phyloP scores from a whole-genome alignment of 2,888 invertebrate genomes.

The Druceiella hillmani region DNA sequence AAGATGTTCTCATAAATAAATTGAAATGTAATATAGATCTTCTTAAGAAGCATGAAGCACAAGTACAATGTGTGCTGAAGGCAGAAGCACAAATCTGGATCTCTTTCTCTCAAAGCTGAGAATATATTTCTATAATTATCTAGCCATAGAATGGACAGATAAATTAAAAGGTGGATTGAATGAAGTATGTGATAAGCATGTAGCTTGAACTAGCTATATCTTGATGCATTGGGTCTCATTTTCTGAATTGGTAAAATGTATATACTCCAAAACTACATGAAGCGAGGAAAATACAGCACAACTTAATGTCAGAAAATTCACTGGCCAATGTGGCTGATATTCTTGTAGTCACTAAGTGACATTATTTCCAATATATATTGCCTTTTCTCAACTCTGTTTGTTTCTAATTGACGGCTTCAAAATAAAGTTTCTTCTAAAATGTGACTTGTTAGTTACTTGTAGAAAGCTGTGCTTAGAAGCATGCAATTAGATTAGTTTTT shows the following conservation, averaged over 20 bases:
- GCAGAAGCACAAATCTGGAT: constrained; percentile 28
- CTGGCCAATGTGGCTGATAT: constrained; percentile 32
- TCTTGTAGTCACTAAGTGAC: constrained; percentile 35
- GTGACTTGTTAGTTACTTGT: constrained; percentile 14
- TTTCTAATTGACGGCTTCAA: constrained; percentile 22
- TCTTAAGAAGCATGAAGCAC: constrained; percentile 27
- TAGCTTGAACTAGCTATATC: constrained; percentile 31
- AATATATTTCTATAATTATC: constrained; percentile 33
- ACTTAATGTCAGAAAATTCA: constrained; percentile 33
- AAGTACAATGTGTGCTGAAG: constrained; percentile 27
- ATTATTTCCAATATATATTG: constrained; percentile 35
- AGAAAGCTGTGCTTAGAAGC: constrained; percentile 36
- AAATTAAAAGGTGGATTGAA: constrained; percentile 27
- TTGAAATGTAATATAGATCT: constrained; percentile 36
- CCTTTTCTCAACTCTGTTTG: constrained; percentile 36
- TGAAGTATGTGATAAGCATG: constrained; percentile 19
- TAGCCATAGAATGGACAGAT: constrained; percentile 29
- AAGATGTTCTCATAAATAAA: constrained; percentile 33
- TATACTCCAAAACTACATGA: constrained; percentile 32
- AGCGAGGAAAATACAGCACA: constrained; percentile 30
- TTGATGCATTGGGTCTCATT: constrained; percentile 29
- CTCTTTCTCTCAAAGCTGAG: constrained; percentile 31
- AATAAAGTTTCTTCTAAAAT: constrained; percentile 31
- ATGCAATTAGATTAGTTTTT: constrained; percentile 34
- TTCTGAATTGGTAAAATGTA: constrained; percentile 30